Percentiles rank a stretch among this genome's conserved stretches.
These are phyloP conservation scores for Hexactinellida sp. DNA, from an alignment of 37 sponge, comb jelly and placozoan genomes.

Conservation along the genomic window DNA sequence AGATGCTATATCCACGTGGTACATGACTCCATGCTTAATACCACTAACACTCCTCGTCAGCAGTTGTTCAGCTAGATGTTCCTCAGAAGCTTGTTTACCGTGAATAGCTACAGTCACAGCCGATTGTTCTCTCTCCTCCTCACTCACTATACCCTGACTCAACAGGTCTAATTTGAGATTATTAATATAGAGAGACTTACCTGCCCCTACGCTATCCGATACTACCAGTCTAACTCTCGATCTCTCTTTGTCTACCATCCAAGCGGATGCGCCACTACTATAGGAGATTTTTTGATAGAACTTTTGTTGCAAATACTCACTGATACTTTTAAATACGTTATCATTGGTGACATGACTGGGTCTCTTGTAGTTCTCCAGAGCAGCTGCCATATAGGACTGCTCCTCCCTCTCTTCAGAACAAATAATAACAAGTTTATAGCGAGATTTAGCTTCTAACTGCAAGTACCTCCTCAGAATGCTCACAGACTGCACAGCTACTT, in stretches of 20 bases:
- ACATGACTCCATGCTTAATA: background rate
- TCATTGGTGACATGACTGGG: background rate
- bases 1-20: background rate
- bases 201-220: background rate
- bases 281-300: background rate
- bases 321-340: background rate
- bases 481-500: background rate
- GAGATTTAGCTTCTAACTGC: background rate
- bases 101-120: conserved; percentile 6
- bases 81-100: background rate
- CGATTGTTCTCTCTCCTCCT: background rate
- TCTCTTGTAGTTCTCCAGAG: background rate
- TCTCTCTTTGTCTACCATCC: background rate
- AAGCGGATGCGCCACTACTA: background rate
- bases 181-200: background rate
- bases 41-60: background rate
- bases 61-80: background rate
- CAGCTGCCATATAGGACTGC: background rate
- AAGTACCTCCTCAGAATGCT: background rate
- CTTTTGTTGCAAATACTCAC: background rate
- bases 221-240: background rate
- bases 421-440: background rate
- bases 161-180: background rate
- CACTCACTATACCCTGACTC: background rate
- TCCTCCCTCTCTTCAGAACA: background rate